phyloP scores from a whole-genome alignment of 2,888 invertebrate genomes.

The Acheta domesticus region DNA sequence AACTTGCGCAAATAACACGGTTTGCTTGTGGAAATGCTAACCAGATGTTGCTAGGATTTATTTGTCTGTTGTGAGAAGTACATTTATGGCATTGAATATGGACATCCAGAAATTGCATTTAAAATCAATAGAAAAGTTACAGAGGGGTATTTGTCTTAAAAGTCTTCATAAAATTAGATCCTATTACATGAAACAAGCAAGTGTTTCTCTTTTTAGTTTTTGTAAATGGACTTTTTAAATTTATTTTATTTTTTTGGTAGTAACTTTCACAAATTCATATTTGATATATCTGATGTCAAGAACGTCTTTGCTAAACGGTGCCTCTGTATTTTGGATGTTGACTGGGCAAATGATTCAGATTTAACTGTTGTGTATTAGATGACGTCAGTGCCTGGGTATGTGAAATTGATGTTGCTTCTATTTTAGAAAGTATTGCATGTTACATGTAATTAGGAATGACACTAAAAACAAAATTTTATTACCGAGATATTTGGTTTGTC shows the following conservation, averaged over 20 bases:
- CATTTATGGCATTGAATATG: conserved; percentile 4
- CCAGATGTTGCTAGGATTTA: not conserved
- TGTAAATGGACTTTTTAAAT: too few species aligned
- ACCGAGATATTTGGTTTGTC: not conserved
- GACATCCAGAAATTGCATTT: conserved; percentile 11
- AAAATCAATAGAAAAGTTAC: not conserved
- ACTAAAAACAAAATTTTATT: conserved; percentile 4
- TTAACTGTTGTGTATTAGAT: not conserved
- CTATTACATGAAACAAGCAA: not conserved
- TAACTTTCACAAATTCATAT: too few species aligned
- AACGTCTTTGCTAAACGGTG: too few species aligned
- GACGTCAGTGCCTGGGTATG: not conserved
- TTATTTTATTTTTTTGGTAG: too few species aligned
- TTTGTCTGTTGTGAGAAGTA: not conserved
- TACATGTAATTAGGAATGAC: conserved; percentile 3
- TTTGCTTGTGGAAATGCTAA: not conserved
- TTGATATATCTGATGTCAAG: too few species aligned
- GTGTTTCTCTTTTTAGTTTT: too few species aligned
- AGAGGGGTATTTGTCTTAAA: not conserved
- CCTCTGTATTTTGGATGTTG: not conserved
- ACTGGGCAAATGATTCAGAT: not conserved
- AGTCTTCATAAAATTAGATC: not conserved
- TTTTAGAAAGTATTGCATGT: not conserved
- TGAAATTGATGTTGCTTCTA: not conserved
- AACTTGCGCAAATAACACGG: not conserved